These are phyloP conservation scores for Anolis sagrei DNA, from an alignment of 2,113 vertebrate genomes.

Conservation along the genomic window DNA sequence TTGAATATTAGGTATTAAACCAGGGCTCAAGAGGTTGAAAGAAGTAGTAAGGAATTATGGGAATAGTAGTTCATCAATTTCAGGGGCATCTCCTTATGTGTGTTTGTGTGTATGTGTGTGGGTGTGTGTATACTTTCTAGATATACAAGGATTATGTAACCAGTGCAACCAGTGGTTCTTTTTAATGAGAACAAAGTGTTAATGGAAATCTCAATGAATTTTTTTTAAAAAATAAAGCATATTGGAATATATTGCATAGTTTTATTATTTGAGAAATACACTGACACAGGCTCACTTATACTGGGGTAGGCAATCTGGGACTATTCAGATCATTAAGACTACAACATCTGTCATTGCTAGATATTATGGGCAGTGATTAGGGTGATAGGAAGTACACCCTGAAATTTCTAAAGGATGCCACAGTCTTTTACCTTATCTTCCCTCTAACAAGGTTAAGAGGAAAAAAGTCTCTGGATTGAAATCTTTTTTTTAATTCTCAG, in stretches of 20 bases:
- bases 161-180: background rate
- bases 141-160: background rate
- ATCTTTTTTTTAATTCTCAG: background rate
- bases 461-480: background rate
- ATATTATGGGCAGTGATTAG: background rate
- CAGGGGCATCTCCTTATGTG: no score
- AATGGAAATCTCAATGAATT: background rate
- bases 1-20: background rate
- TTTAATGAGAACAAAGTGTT: background rate
- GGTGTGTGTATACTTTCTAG: no score
- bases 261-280: accelerated
- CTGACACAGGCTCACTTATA: background rate
- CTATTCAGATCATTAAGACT: background rate
- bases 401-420: background rate
- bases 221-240: background rate
- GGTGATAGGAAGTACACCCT: background rate
- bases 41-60: accelerated
- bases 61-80: background rate
- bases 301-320: no score
- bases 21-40: accelerated
- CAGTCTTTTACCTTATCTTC: accelerated
- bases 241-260: accelerated
- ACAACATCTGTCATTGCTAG: background rate
- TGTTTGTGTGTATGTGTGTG: no score
- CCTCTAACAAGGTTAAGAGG: background rate